Evolutionary conservation across 2,888 invertebrate species (phyloP).

Genomic region (Sphaeridia pumilis): DNA sequence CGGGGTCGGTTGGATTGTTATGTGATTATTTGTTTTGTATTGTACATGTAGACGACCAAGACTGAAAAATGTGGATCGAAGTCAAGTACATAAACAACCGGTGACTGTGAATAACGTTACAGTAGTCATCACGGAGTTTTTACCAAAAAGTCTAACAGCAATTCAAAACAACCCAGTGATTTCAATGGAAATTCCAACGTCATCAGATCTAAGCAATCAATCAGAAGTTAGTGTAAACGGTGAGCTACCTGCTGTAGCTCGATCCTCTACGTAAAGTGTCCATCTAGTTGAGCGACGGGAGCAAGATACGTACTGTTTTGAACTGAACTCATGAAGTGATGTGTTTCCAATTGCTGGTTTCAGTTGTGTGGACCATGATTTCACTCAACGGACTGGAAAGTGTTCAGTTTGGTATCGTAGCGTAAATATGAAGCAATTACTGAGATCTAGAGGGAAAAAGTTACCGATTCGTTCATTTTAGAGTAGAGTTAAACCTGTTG

Average conservation of each 20-base stretch:
- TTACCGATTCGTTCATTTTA: too few relatives aligned
- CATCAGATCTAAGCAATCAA: conserved; percentile 34
- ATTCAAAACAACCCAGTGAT: conserved; percentile 31
- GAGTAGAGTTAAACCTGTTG: too few relatives aligned
- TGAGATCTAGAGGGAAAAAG: too few relatives aligned
- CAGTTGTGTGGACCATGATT: too few relatives aligned
- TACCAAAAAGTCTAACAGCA: conserved; percentile 53
- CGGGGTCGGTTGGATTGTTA: too few relatives aligned
- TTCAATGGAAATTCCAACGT: conserved; percentile 33
- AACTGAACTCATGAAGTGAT: too few relatives aligned
- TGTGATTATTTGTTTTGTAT: not conserved
- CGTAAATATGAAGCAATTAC: too few relatives aligned
- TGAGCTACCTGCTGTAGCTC: conserved; percentile 27
- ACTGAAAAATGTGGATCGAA: conserved; percentile 84
- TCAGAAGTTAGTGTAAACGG: conserved; percentile 36
- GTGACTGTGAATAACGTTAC: conserved; percentile 96
- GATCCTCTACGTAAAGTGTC: conserved; percentile 22
- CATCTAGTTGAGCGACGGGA: too few relatives aligned
- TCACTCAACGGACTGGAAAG: too few relatives aligned
- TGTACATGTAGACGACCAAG: conserved; percentile 47
- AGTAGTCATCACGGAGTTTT: conserved; percentile 92
- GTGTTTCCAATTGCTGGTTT: too few relatives aligned
- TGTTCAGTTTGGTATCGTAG: too few relatives aligned
- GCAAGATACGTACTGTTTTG: too few relatives aligned
- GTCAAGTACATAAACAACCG: conserved; percentile 82